Conservation (phyloP, 2,888 invertebrate species). For the Pyrgus malvae region DNA sequence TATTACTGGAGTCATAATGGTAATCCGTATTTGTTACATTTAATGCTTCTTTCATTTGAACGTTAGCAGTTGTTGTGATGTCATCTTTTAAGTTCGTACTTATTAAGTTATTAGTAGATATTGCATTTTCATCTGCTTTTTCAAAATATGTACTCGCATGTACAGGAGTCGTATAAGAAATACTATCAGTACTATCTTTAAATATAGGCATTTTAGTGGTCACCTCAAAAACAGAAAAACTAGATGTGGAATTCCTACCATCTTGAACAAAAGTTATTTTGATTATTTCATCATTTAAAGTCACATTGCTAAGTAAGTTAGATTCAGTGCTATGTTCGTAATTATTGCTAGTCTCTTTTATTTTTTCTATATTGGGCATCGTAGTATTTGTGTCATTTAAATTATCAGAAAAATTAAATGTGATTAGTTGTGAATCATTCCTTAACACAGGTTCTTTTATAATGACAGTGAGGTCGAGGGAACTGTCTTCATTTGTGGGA, state of each 20-base stretch:
- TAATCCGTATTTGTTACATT: neutral
- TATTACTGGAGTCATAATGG: neutral
- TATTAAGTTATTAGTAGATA: neutral
- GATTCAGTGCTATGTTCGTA: constrained; percentile 11
- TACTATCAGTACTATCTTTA: constrained; percentile 36
- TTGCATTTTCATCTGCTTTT: neutral
- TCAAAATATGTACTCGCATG: neutral
- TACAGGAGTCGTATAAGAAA: neutral
- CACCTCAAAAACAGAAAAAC: constrained; percentile 49
- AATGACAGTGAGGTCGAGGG: constrained; percentile 63
- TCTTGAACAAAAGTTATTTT: constrained; percentile 43
- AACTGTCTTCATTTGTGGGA: constrained; percentile 47
- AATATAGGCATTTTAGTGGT: constrained; percentile 56
- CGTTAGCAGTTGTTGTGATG: neutral
- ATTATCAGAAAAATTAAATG: neutral
- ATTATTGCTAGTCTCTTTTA: constrained; percentile 22
- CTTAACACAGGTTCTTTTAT: constrained; percentile 53
- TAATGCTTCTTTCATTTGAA: neutral
- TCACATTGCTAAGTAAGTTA: constrained; percentile 26
- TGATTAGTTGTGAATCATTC: too few species aligned
- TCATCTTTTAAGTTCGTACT: neutral
- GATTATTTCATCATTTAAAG: constrained; percentile 36
- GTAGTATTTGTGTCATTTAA: neutral
- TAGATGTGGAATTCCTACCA: constrained; percentile 40
- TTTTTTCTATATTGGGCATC: neutral